A percentile compares a stretch with the other conserved stretches of the same genome.
Evolutionary conservation across 2,888 invertebrate species (phyloP).

Genomic region (Cabera pusaria): DNA sequence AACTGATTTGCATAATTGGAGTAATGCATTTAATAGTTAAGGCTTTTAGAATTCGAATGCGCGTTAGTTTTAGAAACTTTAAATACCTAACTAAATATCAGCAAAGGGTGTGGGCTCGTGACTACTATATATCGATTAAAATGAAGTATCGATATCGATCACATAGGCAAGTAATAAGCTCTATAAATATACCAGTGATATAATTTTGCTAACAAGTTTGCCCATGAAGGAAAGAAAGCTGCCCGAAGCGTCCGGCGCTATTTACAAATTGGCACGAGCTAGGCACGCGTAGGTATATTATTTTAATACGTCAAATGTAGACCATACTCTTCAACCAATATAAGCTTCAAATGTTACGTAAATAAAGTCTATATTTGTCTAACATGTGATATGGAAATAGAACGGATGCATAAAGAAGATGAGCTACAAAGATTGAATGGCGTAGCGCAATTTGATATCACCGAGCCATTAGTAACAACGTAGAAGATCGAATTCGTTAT

Average conservation of each 20-base stretch:
- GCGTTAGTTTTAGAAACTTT: slow-evolving; percentile 18
- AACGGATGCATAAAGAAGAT: slow-evolving; percentile 34
- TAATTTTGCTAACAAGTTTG: slow-evolving; percentile 78
- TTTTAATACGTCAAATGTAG: slow-evolving; percentile 40
- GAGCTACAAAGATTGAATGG: slow-evolving; percentile 73
- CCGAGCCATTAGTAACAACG: slow-evolving; percentile 64
- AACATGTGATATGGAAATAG: slow-evolving; percentile 15
- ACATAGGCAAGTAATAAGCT: slow-evolving; percentile 44
- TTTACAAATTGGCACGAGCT: slow-evolving; percentile 82
- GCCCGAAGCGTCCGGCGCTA: slow-evolving; percentile 76
- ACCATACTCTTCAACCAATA: slow-evolving; percentile 29
- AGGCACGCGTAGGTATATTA: slow-evolving; percentile 62
- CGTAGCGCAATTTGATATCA: slow-evolving; percentile 66
- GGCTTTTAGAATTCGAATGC: slow-evolving; percentile 24
- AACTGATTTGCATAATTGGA: slow-evolving; percentile 32
- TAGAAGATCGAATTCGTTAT: slow-evolving; percentile 65
- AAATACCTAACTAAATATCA: slow-evolving; percentile 22
- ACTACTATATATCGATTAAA: slow-evolving; percentile 34
- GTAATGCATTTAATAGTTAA: slow-evolving; percentile 29
- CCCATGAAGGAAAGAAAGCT: slow-evolving; percentile 79
- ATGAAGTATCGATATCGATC: slow-evolving; percentile 48
- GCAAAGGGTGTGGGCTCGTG: slow-evolving; percentile 20
- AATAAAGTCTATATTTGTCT: slow-evolving; percentile 32
- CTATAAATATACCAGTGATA: slow-evolving; percentile 68
- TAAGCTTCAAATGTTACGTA: slow-evolving; percentile 17